Conservation (phyloP, 2,888 invertebrate species). For the Nemapogon koenigi region DNA sequence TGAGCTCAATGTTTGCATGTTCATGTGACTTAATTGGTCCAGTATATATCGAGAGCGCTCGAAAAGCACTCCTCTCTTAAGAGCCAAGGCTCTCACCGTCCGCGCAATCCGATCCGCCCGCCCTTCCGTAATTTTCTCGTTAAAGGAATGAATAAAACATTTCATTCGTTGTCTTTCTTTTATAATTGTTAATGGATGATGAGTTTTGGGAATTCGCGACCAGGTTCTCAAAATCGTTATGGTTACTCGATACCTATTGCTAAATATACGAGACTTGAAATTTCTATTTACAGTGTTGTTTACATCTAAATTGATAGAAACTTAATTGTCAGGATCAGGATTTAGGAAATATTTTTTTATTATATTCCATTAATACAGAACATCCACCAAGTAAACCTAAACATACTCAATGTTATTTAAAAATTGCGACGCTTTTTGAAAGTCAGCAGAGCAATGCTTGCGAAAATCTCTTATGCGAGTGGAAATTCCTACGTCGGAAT, state of each 20-base stretch:
- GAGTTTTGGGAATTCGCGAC: conserved; percentile 56
- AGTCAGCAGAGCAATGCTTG: conserved; percentile 56
- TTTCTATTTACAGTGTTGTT: too few relatives aligned
- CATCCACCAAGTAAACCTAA: too few relatives aligned
- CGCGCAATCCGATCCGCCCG: conserved; percentile 59
- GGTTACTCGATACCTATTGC: conserved; percentile 33
- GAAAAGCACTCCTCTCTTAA: conserved; percentile 46
- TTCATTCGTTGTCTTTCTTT: conserved; percentile 62
- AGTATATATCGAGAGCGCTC: conserved; percentile 5
- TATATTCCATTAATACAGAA: too few relatives aligned
- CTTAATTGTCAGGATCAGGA: too few relatives aligned
- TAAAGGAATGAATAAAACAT: conserved; percentile 65
- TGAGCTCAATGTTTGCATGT: conserved; percentile 14
- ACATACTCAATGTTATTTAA: too few relatives aligned
- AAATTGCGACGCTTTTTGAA: too few relatives aligned
- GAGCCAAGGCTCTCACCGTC: conserved; percentile 54
- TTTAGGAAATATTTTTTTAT: too few relatives aligned
- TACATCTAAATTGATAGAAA: too few relatives aligned
- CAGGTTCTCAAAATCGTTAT: conserved; percentile 35
- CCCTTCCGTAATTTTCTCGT: conserved; percentile 63
- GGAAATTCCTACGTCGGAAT: conserved; percentile 53
- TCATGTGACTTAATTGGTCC: conserved; percentile 8
- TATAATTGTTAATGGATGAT: conserved; percentile 63
- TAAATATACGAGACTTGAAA: too few relatives aligned
- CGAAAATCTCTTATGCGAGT: conserved; percentile 57